phyloP scores from a whole-genome alignment of 2,113 vertebrate genomes.

The human (Homo sapiens) region DNA sequence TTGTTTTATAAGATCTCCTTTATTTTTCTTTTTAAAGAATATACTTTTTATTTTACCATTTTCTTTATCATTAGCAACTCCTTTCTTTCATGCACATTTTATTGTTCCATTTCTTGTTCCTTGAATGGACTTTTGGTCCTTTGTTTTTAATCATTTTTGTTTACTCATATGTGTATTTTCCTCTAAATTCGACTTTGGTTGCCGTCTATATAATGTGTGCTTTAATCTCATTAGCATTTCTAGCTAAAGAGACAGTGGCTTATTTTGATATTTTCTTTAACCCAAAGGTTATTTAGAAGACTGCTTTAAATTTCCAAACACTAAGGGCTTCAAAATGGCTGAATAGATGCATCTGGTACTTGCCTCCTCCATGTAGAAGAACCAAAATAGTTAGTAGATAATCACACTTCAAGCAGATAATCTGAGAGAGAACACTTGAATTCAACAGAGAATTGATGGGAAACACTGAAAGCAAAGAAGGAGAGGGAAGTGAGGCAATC shows the following conservation, averaged over 20 bases:
- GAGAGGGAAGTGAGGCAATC: too few species aligned
- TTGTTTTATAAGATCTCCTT: background rate
- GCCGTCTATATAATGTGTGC: background rate
- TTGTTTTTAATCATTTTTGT: background rate
- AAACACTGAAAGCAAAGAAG: too few species aligned
- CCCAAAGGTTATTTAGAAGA: background rate
- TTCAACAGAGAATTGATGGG: too few species aligned
- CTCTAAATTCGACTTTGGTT: background rate
- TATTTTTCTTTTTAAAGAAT: background rate
- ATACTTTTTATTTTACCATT: background rate
- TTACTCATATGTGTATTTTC: background rate
- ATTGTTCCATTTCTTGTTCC: background rate
- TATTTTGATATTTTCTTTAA: constrained; percentile 13
- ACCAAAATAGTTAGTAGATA: too few species aligned
- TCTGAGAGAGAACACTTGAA: too few species aligned
- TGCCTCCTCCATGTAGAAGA: too few species aligned
- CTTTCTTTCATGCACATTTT: background rate
- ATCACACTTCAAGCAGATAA: too few species aligned
- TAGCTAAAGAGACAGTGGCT: background rate
- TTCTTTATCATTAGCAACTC: background rate
- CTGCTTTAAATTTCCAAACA: constrained; percentile 7
- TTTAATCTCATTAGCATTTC: background rate
- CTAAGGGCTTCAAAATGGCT: too few species aligned
- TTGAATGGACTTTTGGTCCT: background rate
- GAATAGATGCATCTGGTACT: too few species aligned